Base-by-base conservation (phyloP, 2,888 invertebrate species). In the Pristionchus japonicus region DNA sequence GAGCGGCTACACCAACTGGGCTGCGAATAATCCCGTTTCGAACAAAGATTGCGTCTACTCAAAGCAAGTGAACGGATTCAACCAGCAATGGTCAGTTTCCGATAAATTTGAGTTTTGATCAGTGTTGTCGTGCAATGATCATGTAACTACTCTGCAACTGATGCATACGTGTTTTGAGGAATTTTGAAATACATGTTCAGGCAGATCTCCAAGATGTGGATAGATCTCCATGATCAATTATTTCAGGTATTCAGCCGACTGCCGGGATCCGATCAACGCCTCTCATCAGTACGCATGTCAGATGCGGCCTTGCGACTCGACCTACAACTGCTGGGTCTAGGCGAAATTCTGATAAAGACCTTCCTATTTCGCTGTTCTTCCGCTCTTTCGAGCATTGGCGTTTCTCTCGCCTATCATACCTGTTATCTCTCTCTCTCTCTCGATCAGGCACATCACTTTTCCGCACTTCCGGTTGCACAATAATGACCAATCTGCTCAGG, bases 271-370 rank as follows among this genome's bases (percentile, higher is more conserved):
- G 52, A 83, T 83, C 34, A 83, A 49, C 15, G 82, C 82, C 15
- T 83, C 82, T 2, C 49, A 52, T 3, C 49, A 37, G 27, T 83
- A 83, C 82, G 82, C 82, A 0, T 83, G 82, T 7, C 82, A 83
- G 34, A 49, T 83, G 31, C 20, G 82, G 34, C 82, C 82, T 6
- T 83, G 82, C 82, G 82, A 83, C 34, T 83, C 82, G 34, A 83
- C 82, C n/a, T 83, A 83, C 82, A 52, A 83, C 31, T 83, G 82
- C 82, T 83, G 82, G 82, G 43, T 77, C 43, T 77, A 77, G 77
- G 43, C 74, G 15, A 15, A 3, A 20, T 40, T 2, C 27, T 15
- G 77, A 34, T 43, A 77, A 77, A 34, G 20, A 2, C 40, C 43
- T 74, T 40, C 40, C 6, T 20, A 37, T 74, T 37, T 70, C 70